phyloP scores from a whole-genome alignment of 1,140 invertebrate species.

The Archivesica marissinica region DNA sequence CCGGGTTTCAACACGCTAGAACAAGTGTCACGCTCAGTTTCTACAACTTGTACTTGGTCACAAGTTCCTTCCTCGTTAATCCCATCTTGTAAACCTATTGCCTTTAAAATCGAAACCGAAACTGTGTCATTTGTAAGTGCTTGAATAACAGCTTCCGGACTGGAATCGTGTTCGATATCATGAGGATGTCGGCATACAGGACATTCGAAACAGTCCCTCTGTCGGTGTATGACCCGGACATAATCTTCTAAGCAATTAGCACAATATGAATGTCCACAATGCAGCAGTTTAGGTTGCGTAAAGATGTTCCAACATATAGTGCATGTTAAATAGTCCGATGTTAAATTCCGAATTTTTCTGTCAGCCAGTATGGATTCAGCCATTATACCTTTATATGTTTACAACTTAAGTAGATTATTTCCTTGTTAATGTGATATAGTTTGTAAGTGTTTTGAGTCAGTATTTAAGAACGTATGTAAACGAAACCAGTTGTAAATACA shows the following conservation, averaged over 20 bases:
- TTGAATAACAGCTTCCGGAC: conserved; percentile 6
- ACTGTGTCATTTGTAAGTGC: conserved; percentile 27
- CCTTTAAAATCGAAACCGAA: conserved; percentile 46
- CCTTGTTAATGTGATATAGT: too few relatives aligned
- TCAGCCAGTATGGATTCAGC: conserved; percentile 18
- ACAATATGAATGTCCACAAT: conserved; percentile 57
- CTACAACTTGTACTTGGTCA: background rate
- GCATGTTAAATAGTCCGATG: conserved; percentile 56
- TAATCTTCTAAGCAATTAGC: conserved; percentile 42
- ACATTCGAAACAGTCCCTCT: conserved; percentile 42
- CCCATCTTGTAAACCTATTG: background rate
- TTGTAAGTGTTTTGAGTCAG: too few relatives aligned
- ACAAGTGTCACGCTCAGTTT: background rate
- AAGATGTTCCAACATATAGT: conserved; percentile 51
- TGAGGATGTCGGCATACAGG: conserved; percentile 38
- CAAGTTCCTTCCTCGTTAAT: background rate
- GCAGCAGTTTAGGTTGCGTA: conserved; percentile 46
- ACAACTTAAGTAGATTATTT: too few relatives aligned
- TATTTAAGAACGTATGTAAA: too few relatives aligned
- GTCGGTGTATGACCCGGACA: background rate
- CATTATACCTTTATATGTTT: too few relatives aligned
- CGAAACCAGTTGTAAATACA: too few relatives aligned
- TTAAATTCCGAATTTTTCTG: conserved; percentile 44
- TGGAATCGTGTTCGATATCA: background rate
- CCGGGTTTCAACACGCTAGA: background rate